phyloP scores from a whole-genome alignment of 2,888 invertebrate genomes.

The Melolontha melolontha region DNA sequence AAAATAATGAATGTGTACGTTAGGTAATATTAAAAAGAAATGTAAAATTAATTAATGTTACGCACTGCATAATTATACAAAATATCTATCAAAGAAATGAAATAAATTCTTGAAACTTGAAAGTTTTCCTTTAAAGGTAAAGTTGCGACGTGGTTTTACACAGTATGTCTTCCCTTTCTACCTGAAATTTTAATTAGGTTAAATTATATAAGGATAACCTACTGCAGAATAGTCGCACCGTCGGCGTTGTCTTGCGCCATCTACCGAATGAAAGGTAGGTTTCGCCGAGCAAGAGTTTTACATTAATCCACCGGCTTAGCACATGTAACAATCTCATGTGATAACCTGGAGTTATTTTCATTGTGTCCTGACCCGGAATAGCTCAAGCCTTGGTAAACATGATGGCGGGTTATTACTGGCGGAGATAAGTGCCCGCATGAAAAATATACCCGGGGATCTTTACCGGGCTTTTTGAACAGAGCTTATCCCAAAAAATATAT shows the following conservation, averaged over 20 bases:
- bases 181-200: constrained; percentile 33
- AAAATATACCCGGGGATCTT: constrained; percentile 48
- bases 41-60: no score
- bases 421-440: constrained; percentile 56
- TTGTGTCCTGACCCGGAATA: constrained; percentile 59
- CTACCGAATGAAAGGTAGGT: constrained; percentile 1
- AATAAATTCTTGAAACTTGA: constrained; percentile 9
- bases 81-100: neutral
- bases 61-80: no score
- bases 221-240: neutral
- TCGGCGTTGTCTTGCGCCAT: constrained; percentile 14
- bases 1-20: no score
- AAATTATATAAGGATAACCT: constrained; percentile 23
- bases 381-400: constrained; percentile 54
- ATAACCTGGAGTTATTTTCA: constrained; percentile 59
- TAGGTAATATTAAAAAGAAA: no score
- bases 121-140: constrained; percentile 10
- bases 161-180: constrained; percentile 7
- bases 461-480: constrained; percentile 22
- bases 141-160: neutral
- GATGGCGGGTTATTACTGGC: constrained; percentile 52
- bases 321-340: constrained; percentile 54
- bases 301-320: constrained; percentile 56
- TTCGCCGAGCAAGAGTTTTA: constrained; percentile 48
- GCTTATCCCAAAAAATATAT: constrained; percentile 40